phyloP scores from a whole-genome alignment of 1,140 invertebrate genomes.

The Zaprionus nigranus region DNA sequence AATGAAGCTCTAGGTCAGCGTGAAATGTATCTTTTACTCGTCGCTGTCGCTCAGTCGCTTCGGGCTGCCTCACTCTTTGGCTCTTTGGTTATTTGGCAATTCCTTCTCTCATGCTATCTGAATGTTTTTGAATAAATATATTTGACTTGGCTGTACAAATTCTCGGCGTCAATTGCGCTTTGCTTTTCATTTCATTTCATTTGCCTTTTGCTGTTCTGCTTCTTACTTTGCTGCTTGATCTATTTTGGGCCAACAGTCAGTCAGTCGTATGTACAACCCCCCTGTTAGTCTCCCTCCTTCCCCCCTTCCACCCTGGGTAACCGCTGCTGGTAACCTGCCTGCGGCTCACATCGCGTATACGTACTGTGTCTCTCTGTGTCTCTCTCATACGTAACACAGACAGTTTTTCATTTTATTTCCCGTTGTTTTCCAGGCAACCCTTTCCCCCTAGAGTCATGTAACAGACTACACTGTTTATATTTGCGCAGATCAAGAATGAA shows the following conservation, averaged over 20 bases:
- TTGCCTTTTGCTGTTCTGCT: neutral
- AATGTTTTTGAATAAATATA: slow-evolving; percentile 21
- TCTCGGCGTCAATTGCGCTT: slow-evolving; percentile 58
- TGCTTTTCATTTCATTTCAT: slow-evolving; percentile 31
- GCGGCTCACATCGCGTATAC: slow-evolving; percentile 58
- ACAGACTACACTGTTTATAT: slow-evolving; percentile 9
- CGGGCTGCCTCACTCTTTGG: neutral
- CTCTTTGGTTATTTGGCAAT: too few relatives aligned
- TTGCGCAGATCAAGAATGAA: neutral
- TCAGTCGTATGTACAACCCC: slow-evolving; percentile 1
- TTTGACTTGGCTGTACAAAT: slow-evolving; percentile 37
- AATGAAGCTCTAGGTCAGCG: slow-evolving; percentile 53
- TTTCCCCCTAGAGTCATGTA: slow-evolving; percentile 39
- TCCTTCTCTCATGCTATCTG: slow-evolving; percentile 14
- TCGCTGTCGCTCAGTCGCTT: slow-evolving; percentile 13
- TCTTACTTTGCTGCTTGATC: slow-evolving; percentile 67
- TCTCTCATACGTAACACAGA: slow-evolving; percentile 24
- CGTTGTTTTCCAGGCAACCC: slow-evolving; percentile 22
- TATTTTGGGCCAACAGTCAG: slow-evolving; percentile 62
- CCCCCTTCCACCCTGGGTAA: neutral
- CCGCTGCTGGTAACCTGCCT: neutral
- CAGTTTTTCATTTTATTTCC: neutral
- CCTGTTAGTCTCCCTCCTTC: neutral
- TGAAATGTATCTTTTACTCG: slow-evolving; percentile 55
- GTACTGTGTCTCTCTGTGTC: slow-evolving; percentile 33